A percentile compares a stretch with the other conserved stretches of the same genome.
phyloP scores from a whole-genome alignment of 2,888 invertebrate genomes.

The Drepanosiphum platanoidis region DNA sequence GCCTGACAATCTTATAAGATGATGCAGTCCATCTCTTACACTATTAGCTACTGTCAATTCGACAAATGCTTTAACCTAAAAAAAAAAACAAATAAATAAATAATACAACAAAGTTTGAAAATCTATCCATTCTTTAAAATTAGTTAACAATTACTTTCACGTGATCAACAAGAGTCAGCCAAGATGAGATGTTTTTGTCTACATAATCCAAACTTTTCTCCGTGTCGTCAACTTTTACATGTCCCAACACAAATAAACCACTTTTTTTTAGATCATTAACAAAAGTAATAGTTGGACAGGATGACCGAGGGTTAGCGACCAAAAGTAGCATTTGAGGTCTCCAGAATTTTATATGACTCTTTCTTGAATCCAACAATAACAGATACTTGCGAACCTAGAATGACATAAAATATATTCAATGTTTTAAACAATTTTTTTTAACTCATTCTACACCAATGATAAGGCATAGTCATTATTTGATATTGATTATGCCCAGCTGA shows the following conservation, averaged over 20 bases:
- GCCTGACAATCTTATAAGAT: slow-evolving; percentile 89
- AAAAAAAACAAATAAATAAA: too few species aligned
- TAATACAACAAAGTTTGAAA: background rate
- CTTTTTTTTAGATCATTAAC: slow-evolving; percentile 98
- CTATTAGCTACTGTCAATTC: slow-evolving; percentile 89
- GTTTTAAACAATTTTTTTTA: too few species aligned
- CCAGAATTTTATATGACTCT: slow-evolving; percentile 99
- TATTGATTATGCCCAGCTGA: too few species aligned
- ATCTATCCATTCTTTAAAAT: background rate
- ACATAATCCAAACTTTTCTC: slow-evolving; percentile 75
- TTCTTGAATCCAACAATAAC: slow-evolving; percentile 91
- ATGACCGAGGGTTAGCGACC: slow-evolving; percentile 89
- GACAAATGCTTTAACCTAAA: slow-evolving; percentile 89
- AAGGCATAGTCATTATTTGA: too few species aligned
- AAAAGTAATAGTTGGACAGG: slow-evolving; percentile 93
- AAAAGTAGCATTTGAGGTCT: slow-evolving; percentile 94
- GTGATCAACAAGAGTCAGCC: slow-evolving; percentile 94
- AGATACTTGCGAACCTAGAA: slow-evolving; percentile 90
- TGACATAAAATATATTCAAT: background rate
- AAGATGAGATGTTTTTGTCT: slow-evolving; percentile 80
- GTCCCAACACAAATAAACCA: slow-evolving; percentile 87
- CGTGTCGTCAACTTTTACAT: slow-evolving; percentile 77
- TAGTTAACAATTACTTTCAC: slow-evolving; percentile 75
- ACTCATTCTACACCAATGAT: too few species aligned
- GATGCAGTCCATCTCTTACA: slow-evolving; percentile 90